Percentiles rank a stretch among this genome's conserved stretches.
These are phyloP conservation scores for Dermatemys mawii DNA, from an alignment of 2,113 vertebrate species.

Conservation along the genomic window DNA sequence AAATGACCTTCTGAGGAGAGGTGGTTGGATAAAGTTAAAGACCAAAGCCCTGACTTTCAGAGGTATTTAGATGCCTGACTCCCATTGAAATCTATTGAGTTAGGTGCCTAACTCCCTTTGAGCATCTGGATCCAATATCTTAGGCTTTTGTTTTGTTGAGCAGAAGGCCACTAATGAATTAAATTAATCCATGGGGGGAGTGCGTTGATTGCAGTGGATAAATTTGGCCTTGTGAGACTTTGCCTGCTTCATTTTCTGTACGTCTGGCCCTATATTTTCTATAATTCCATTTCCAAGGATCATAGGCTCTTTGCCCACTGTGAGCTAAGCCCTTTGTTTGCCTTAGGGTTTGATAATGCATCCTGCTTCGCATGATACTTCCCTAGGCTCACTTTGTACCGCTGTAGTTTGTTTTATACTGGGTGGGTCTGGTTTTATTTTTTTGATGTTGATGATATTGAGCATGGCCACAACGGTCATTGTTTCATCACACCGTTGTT, in stretches of 20 bases:
- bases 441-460: not conserved
- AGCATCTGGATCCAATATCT: too few species aligned
- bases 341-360: not conserved
- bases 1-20: fast-evolving
- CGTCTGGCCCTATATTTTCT: not conserved
- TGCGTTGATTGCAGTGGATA: not conserved
- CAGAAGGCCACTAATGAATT: fast-evolving
- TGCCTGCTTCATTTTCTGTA: not conserved
- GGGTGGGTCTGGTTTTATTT: not conserved
- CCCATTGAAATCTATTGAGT: too few species aligned
- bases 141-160: too few species aligned
- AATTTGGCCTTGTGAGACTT: not conserved
- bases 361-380: not conserved
- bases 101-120: too few species aligned
- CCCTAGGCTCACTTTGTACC: not conserved
- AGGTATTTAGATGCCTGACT: too few species aligned
- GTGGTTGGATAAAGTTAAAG: not conserved
- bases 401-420: not conserved
- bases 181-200: not conserved
- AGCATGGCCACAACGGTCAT: not conserved
- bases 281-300: not conserved
- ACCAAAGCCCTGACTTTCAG: too few species aligned
- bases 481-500: not conserved
- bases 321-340: not conserved
- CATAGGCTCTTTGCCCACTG: not conserved